Evolutionary conservation across 2,797 vertebrate species (phyloP), one percentile per base, ranked within the genome.

Genomic region (Alosa sapidissima): DNA sequence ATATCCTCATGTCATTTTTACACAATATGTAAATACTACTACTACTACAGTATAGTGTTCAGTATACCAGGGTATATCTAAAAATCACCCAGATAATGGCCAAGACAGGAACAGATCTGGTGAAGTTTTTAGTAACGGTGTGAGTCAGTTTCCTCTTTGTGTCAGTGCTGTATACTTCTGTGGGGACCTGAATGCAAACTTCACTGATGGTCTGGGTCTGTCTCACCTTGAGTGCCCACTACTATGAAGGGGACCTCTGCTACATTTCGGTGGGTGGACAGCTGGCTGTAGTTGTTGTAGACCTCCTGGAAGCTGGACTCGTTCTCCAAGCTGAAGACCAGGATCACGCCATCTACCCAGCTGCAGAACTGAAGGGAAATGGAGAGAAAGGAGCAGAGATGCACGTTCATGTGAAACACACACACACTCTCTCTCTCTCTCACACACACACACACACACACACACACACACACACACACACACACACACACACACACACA

Each of bases 241-340:
- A 98, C 94, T 0, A 97, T 93, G 90, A 97, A 95, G 62, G 97
- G 96, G 86, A 98, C 90, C 86, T 98, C 97, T 1, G 92, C 68
- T 48, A 97, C 10, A 47, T 94, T 96, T 16, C 96, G 94, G 88
- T 97, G 95, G 88, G 93, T 85, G 19, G 94, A 91, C 85, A 98
- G 94, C 91, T 96, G 95, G 89, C 93, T 93, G 47, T 98, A 97
- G 86, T 97, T 95, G 91, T 89, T 96, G 84, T 96, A 95, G 91
- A 97, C 97, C 85, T 97, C 97, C 94, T 97, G 95, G 89, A 98
- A 99, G 89, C 97, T 98, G 92, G 94, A 91, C 90, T 99, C 97
- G 0, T 97, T 97, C 93, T 98, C 98, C 94, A 99, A 93, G 93
- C 98, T 98, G 93, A 98, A 99, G 88, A 99, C 97, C 89, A 99